phyloP scores from a whole-genome alignment of 2,113 vertebrate genomes.

The Catharus minimus region DNA sequence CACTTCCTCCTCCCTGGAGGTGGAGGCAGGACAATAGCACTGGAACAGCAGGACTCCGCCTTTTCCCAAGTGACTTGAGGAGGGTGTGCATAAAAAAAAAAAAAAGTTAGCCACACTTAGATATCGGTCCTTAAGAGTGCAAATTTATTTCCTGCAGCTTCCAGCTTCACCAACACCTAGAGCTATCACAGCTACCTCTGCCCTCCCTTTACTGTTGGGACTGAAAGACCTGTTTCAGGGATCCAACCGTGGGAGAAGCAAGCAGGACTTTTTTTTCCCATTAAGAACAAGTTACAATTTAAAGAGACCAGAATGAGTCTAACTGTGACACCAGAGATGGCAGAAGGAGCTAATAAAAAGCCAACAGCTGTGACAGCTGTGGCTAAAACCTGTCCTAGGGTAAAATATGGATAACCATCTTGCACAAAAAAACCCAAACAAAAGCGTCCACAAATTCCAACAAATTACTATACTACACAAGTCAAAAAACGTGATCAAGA shows the following conservation, averaged over 20 bases:
- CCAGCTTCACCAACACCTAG: not conserved
- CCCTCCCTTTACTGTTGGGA: accelerated
- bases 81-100: not conserved
- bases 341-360: not conserved
- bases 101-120: not conserved
- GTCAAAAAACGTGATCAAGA: not conserved
- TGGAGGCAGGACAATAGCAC: not conserved
- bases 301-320: not conserved
- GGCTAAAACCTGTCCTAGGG: not conserved
- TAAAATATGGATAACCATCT: not conserved
- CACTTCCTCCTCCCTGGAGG: not conserved
- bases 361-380: not conserved
- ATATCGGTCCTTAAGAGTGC: not conserved
- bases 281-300: not conserved
- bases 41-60: not conserved
- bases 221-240: not conserved
- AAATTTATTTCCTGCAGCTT: not conserved
- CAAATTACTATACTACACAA: not conserved
- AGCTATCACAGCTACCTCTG: not conserved
- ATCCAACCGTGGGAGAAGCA: accelerated
- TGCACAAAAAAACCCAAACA: not conserved
- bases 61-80: not conserved
- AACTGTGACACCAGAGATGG: not conserved
- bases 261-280: not conserved
- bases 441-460: not conserved